phyloP scores from a whole-genome alignment of 2,797 vertebrate species.

The Molossus molossus region DNA sequence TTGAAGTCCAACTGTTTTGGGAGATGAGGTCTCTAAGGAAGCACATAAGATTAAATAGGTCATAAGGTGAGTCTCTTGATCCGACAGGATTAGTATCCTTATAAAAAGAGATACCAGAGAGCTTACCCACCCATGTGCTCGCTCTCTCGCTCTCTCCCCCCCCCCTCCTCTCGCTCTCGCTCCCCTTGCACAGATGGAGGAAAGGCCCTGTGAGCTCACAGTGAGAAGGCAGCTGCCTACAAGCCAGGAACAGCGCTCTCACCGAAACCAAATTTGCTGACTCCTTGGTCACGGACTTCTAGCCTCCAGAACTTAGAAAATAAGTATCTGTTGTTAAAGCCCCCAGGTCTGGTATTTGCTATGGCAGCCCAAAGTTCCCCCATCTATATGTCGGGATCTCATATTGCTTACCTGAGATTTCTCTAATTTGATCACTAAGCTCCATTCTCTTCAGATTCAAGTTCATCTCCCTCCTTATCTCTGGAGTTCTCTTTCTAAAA shows the following conservation, averaged over 20 bases:
- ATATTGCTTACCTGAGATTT: neutral
- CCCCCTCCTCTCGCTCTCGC: too few relatives aligned
- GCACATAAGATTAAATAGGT: neutral
- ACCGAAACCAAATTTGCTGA: neutral
- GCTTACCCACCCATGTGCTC: neutral
- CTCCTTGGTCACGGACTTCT: neutral
- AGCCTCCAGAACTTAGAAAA: neutral
- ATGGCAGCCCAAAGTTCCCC: neutral
- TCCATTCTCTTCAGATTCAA: neutral
- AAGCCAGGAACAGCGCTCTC: neutral
- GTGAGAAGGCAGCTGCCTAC: neutral
- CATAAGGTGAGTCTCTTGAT: neutral
- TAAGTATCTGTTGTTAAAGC: neutral
- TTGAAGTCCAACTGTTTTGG: neutral
- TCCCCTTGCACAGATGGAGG: neutral
- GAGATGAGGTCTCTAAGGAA: neutral
- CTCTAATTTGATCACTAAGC: neutral
- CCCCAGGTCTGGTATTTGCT: neutral
- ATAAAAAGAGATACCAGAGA: neutral
- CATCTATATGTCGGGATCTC: neutral
- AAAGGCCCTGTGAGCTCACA: neutral
- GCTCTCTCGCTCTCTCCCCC: too few relatives aligned
- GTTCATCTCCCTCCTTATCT: neutral
- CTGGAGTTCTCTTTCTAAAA: neutral
- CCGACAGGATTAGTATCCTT: neutral